Percentiles rank a stretch among this genome's conserved stretches.
Conservation (phyloP, 53 echinoderm and acorn worm species). For the Arbacia lixula region DNA sequence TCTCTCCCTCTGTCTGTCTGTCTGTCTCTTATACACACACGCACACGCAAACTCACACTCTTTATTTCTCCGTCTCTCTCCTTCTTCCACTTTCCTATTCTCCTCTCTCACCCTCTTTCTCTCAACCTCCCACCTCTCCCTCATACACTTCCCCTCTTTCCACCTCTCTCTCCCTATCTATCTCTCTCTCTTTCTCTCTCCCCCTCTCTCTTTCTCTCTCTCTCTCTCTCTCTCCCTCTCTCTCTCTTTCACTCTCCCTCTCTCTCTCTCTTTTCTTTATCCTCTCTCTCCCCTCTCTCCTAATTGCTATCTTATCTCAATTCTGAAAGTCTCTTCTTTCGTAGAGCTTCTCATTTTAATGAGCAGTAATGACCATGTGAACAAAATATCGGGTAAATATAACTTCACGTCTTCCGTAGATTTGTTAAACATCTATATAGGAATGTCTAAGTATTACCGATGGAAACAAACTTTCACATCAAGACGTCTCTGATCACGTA, state of each 20-base stretch:
- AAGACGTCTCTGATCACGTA: too few species aligned
- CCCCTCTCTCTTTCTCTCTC: background rate
- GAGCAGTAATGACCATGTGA: background rate
- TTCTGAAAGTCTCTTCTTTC: background rate
- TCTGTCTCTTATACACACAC: background rate
- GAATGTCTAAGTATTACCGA: too few species aligned
- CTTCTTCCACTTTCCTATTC: background rate
- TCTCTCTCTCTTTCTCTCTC: constrained; percentile 10
- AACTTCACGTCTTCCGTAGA: too few species aligned
- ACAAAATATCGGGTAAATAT: background rate
- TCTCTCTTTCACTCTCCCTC: background rate
- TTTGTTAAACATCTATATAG: too few species aligned
- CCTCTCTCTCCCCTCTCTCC: background rate
- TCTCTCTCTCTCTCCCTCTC: background rate
- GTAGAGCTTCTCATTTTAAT: background rate
- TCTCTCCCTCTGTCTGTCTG: background rate
- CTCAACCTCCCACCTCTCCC: background rate
- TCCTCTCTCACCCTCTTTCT: background rate
- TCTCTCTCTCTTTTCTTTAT: background rate
- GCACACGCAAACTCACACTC: background rate
- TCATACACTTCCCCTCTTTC: background rate
- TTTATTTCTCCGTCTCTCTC: background rate
- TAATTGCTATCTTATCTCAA: background rate
- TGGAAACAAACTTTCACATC: too few species aligned
- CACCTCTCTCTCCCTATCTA: background rate